Conservation (phyloP, 2,888 invertebrate species). For the Leucozona laternaria region DNA sequence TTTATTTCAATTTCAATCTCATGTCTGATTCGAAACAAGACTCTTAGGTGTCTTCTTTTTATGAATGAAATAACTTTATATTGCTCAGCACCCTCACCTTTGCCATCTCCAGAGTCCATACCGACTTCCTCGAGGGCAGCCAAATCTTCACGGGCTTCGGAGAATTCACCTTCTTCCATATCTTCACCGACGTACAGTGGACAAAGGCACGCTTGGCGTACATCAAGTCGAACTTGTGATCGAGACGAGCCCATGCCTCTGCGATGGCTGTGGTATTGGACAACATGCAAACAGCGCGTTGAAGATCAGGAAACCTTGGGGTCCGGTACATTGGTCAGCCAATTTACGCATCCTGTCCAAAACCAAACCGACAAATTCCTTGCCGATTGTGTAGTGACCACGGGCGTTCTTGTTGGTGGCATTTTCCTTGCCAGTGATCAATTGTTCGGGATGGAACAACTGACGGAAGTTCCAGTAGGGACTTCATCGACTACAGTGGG, state of each 20-base stretch:
- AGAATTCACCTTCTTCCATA: constrained; percentile 95
- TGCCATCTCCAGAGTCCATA: constrained; percentile 93
- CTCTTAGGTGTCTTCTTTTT: constrained; percentile 54
- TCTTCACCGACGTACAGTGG: constrained; percentile 95
- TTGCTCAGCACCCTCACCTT: constrained; percentile 92
- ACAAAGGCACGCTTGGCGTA: constrained; percentile 98
- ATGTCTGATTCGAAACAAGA: constrained; percentile 67
- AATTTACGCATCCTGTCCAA: constrained; percentile 94
- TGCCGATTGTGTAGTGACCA: constrained; percentile 98
- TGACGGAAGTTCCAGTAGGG: constrained; percentile 96
- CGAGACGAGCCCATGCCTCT: constrained; percentile 97
- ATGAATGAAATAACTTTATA: constrained; percentile 84
- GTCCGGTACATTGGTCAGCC: constrained; percentile 96
- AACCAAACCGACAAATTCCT: constrained; percentile 96
- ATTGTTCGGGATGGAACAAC: constrained; percentile 99
- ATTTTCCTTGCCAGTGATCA: constrained; percentile 98
- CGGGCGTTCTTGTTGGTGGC: constrained; percentile 99
- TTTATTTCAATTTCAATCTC: constrained; percentile 67
- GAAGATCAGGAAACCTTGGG: constrained; percentile 97
- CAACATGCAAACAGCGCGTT: constrained; percentile 99
- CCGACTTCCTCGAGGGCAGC: constrained; percentile 93
- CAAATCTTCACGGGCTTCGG: constrained; percentile 91
- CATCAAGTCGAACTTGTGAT: constrained; percentile 98
- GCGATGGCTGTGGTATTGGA: constrained; percentile 99
- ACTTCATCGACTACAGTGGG: constrained; percentile 98